These are phyloP conservation scores for Nemotelus nigrinus DNA, from an alignment of 2,888 invertebrate species.

Conservation along the genomic window DNA sequence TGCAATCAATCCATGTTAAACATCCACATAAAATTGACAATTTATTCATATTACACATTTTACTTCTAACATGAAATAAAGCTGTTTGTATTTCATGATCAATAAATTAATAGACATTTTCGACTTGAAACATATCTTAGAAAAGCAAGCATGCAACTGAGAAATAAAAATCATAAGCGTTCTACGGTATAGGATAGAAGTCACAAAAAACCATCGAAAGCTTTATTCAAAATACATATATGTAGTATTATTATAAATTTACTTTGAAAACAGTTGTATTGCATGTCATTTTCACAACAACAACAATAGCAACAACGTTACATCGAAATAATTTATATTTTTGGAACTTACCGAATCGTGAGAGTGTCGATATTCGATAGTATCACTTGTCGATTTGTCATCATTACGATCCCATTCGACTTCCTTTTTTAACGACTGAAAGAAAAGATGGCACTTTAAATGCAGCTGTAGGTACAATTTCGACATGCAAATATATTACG, in stretches of 20 bases:
- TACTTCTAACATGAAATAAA: no score
- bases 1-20: no score
- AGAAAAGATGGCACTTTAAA: constrained; percentile 52
- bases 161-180: constrained; percentile 6
- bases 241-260: neutral
- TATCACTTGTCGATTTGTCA: constrained; percentile 80
- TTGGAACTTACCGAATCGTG: constrained; percentile 81
- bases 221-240: neutral
- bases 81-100: no score
- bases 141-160: constrained; percentile 31
- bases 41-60: no score
- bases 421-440: constrained; percentile 88
- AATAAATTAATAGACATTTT: no score
- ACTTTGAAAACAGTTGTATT: neutral
- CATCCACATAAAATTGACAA: no score
- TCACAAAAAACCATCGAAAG: constrained; percentile 53
- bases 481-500: neutral
- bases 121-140: neutral
- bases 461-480: constrained; percentile 28
- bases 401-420: constrained; percentile 86
- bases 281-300: neutral
- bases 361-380: constrained; percentile 81
- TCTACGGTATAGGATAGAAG: constrained; percentile 51
- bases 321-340: neutral
- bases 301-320: neutral